Evolutionary conservation across 2,888 invertebrate species (phyloP).

Genomic region (Trichogramma evanescens): DNA sequence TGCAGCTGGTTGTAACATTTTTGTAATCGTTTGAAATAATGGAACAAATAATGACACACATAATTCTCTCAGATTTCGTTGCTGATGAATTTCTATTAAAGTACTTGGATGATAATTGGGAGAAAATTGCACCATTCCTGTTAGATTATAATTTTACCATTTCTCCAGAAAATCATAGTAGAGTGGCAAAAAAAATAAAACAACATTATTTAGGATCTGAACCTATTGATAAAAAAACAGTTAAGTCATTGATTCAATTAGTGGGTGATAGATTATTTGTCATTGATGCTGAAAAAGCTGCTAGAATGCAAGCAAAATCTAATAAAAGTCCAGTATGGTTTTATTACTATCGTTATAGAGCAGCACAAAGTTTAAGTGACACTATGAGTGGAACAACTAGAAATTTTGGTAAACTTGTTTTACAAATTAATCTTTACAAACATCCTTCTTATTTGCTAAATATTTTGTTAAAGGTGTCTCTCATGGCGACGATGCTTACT

Average conservation of each 20-base stretch:
- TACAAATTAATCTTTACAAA: neutral
- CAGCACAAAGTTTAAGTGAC: constrained; percentile 54
- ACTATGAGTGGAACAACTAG: constrained; percentile 50
- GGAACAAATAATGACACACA: neutral
- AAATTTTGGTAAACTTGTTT: constrained; percentile 51
- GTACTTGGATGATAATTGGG: constrained; percentile 55
- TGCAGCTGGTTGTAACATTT: constrained; percentile 53
- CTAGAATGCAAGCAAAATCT: constrained; percentile 54
- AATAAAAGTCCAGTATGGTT: constrained; percentile 57
- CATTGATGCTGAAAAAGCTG: constrained; percentile 55
- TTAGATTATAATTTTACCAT: constrained; percentile 59
- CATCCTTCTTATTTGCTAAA: neutral
- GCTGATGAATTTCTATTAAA: constrained; percentile 47
- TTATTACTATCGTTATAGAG: constrained; percentile 60
- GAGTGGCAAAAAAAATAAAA: constrained; percentile 52
- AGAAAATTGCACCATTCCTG: constrained; percentile 55
- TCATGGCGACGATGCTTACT: constrained; percentile 58
- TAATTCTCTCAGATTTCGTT: constrained; percentile 36
- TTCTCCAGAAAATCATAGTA: constrained; percentile 46
- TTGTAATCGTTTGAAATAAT: neutral
- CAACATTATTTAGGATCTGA: constrained; percentile 53
- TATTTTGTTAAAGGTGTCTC: constrained; percentile 51
- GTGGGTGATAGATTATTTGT: constrained; percentile 64
- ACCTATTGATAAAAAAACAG: constrained; percentile 45
- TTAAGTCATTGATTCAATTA: constrained; percentile 47